These are phyloP conservation scores for Ginglymostoma cirratum DNA, from an alignment of 2,113 vertebrate species.

Conservation along the genomic window DNA sequence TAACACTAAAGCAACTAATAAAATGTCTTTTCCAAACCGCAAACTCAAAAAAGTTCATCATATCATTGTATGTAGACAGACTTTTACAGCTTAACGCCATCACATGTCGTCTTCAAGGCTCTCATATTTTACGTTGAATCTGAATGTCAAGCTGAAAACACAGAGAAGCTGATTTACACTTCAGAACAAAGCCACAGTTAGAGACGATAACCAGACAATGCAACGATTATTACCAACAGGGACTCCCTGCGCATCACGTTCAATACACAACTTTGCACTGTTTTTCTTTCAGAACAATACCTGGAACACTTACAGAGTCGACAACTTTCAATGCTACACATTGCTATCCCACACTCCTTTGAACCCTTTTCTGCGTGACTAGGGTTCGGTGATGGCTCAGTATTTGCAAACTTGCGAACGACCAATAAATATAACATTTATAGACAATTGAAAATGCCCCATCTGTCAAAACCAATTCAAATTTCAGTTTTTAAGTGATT, in stretches of 20 bases:
- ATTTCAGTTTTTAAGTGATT: background rate
- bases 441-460: background rate
- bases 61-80: background rate
- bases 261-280: background rate
- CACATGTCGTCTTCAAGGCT: background rate
- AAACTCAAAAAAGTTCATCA: background rate
- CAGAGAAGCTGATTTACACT: background rate
- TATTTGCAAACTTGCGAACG: background rate
- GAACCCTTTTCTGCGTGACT: constrained; percentile 28
- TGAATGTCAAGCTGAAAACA: background rate
- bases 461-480: background rate
- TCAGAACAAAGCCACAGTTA: constrained; percentile 1
- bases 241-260: background rate
- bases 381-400: background rate
- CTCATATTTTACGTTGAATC: background rate
- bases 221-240: constrained; percentile 7
- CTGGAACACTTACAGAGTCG: constrained; percentile 6
- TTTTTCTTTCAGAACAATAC: constrained; percentile 6
- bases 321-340: constrained; percentile 21
- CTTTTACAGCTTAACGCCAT: background rate
- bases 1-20: background rate
- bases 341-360: constrained; percentile 36
- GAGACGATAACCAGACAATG: background rate
- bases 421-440: background rate
- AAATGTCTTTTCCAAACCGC: background rate